A percentile compares a stretch with the other conserved stretches of the same genome.
These are phyloP conservation scores for Mesochorus sp. DNA, from an alignment of 2,888 invertebrate genomes.

Conservation along the genomic window DNA sequence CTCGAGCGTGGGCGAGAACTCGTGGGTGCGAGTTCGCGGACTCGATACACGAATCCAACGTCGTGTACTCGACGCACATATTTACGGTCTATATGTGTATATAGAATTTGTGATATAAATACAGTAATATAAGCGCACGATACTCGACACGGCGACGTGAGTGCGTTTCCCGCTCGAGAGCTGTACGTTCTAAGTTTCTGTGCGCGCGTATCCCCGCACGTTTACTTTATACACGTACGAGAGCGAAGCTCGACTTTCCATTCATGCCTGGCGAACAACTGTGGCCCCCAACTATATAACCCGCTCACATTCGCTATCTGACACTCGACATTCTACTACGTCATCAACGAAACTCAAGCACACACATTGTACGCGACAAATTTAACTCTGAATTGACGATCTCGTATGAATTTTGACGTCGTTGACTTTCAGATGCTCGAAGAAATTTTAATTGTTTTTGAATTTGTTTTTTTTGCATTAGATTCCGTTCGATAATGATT, in stretches of 20 bases:
- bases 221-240: constrained; percentile 1
- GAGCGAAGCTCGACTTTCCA: constrained; percentile 62
- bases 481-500: no score
- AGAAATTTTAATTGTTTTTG: no score
- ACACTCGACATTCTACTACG: constrained; percentile 22
- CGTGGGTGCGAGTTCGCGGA: constrained; percentile 57
- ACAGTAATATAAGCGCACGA: no score
- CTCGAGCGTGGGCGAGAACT: constrained; percentile 55
- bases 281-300: constrained; percentile 31
- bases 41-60: constrained; percentile 52
- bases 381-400: no score
- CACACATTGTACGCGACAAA: no score
- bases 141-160: no score
- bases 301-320: constrained; percentile 31
- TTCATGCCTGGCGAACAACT: constrained; percentile 63
- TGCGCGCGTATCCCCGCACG: not conserved
- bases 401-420: no score
- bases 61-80: constrained; percentile 9
- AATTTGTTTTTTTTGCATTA: no score
- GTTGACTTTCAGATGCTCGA: no score
- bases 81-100: not conserved
- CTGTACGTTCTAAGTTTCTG: no score
- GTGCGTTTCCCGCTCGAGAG: no score
- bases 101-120: no score
- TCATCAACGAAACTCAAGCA: not conserved